phyloP scores from a whole-genome alignment of 2,888 invertebrate species.

The Elmis aenea region DNA sequence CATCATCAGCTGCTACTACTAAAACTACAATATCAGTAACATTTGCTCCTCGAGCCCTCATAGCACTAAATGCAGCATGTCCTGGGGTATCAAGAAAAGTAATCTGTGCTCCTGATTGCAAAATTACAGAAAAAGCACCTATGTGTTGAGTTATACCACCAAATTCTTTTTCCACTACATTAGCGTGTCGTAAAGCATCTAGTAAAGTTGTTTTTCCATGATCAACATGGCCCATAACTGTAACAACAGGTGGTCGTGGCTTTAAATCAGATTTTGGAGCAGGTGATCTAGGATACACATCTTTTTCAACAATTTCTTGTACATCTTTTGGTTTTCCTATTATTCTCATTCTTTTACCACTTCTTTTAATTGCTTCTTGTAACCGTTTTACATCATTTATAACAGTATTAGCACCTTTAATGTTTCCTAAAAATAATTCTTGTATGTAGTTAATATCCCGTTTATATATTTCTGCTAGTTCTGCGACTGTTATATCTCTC shows the following conservation, averaged over 20 bases:
- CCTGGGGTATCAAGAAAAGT: slow-evolving; percentile 99
- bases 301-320: slow-evolving; percentile 34
- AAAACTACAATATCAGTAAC: slow-evolving; percentile 92
- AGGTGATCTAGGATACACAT: slow-evolving; percentile 58
- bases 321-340: slow-evolving; percentile 32
- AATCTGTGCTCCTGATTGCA: slow-evolving; percentile 64
- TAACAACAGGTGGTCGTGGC: slow-evolving; percentile 86
- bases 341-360: slow-evolving; percentile 42
- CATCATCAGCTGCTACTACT: slow-evolving; percentile 98
- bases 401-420: slow-evolving; percentile 29
- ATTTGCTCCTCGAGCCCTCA: slow-evolving; percentile 90
- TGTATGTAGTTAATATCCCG: slow-evolving; percentile 57
- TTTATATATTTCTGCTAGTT: slow-evolving; percentile 62
- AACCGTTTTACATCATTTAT: slow-evolving; percentile 39
- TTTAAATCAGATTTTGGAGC: slow-evolving; percentile 60
- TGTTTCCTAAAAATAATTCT: slow-evolving; percentile 39
- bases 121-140: slow-evolving; percentile 85
- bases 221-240: slow-evolving; percentile 99
- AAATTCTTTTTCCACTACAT: slow-evolving; percentile 87
- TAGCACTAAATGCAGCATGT: slow-evolving; percentile 93
- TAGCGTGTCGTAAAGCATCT: slow-evolving; percentile 79
- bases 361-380: slow-evolving; percentile 38
- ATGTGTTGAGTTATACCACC: slow-evolving; percentile 99
- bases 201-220: slow-evolving; percentile 98
- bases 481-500: slow-evolving; percentile 73